phyloP scores from a whole-genome alignment of 2,888 invertebrate species.

The Rhaphigaster nebulosa region DNA sequence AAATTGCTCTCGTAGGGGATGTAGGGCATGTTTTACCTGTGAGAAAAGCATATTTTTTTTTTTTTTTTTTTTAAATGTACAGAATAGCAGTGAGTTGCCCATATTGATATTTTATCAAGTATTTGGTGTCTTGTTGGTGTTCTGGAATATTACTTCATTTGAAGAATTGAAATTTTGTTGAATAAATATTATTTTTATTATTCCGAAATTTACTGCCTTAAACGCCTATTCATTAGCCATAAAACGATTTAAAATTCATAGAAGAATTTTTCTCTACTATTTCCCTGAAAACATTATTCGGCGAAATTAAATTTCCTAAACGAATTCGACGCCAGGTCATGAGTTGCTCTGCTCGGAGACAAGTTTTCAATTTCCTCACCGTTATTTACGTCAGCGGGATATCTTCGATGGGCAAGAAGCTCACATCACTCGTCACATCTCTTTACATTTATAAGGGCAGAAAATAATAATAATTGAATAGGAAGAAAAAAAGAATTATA shows the following conservation, averaged over 20 bases:
- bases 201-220: background rate
- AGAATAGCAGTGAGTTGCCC: too few species aligned
- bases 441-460: background rate
- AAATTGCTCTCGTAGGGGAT: too few species aligned
- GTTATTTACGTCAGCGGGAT: background rate
- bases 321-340: background rate
- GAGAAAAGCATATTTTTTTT: too few species aligned
- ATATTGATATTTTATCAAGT: too few species aligned
- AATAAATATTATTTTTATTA: too few species aligned
- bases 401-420: background rate
- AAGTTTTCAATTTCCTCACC: background rate
- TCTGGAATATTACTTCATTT: too few species aligned
- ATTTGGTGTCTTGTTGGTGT: too few species aligned
- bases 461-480: background rate
- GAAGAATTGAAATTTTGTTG: too few species aligned
- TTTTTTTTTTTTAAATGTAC: too few species aligned
- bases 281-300: background rate
- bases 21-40: too few species aligned
- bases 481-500: background rate
- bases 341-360: background rate
- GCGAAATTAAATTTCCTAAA: conserved; percentile 11
- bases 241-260: background rate
- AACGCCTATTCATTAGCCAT: background rate
- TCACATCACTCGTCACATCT: background rate
- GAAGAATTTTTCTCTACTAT: too few species aligned